These are phyloP conservation scores for Ceramica pisi DNA, from an alignment of 2,888 invertebrate genomes.

Conservation along the genomic window DNA sequence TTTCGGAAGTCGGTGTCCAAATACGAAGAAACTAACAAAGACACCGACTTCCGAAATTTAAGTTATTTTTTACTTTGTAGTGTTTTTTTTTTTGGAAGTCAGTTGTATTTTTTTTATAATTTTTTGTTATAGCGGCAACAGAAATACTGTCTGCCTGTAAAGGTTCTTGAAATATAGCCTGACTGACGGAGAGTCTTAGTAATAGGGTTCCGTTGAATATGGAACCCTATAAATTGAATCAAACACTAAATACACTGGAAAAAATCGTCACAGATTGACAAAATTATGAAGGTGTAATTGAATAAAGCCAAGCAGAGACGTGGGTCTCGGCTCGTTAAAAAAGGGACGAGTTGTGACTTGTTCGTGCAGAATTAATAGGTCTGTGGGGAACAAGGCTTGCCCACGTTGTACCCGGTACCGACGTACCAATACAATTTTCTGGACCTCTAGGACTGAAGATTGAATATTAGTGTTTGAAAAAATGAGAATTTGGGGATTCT, in stretches of 20 bases:
- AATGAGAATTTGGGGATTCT: background rate
- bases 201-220: no score
- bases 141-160: no score
- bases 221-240: no score
- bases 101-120: no score
- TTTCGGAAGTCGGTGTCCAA: no score
- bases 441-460: background rate
- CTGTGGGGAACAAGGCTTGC: conserved; percentile 17
- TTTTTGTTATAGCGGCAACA: no score
- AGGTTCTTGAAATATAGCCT: no score
- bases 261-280: conserved; percentile 16
- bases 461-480: conserved; percentile 13
- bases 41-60: no score
- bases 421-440: conserved; percentile 45
- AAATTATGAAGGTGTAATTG: conserved; percentile 49
- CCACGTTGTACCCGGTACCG: conserved; percentile 16
- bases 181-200: no score
- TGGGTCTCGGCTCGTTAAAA: conserved; percentile 45
- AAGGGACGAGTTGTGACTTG: conserved; percentile 53
- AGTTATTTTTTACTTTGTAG: no score
- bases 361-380: conserved; percentile 46
- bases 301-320: conserved; percentile 32
- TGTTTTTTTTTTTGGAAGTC: no score
- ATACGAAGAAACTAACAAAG: no score
- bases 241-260: background rate